Evolutionary conservation across 2,797 vertebrate species (phyloP).

Genomic region (Chanos chanos): DNA sequence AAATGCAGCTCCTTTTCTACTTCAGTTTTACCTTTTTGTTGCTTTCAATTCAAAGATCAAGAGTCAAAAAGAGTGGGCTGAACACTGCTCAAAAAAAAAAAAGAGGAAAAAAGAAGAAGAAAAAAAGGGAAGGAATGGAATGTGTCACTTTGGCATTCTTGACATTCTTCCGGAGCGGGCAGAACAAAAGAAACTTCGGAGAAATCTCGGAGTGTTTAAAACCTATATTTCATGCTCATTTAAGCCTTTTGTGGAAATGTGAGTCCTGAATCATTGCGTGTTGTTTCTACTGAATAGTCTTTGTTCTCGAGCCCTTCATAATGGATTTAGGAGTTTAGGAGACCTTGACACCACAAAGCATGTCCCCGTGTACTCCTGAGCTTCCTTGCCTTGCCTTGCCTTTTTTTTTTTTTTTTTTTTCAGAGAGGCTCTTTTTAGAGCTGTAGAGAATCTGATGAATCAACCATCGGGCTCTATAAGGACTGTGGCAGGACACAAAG

Average conservation of each 20-base stretch:
- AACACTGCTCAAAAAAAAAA: no score
- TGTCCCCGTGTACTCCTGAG: conserved; percentile 45
- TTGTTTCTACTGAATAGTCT: conserved; percentile 12
- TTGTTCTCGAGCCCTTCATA: conserved; percentile 46
- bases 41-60: no score
- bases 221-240: conserved; percentile 37
- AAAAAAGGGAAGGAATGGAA: not conserved
- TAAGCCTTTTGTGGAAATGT: conserved; percentile 37
- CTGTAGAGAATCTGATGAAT: conserved; percentile 29
- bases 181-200: not conserved
- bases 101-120: not conserved
- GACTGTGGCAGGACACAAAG: conserved; percentile 22
- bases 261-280: conserved; percentile 18
- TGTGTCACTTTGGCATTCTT: not conserved
- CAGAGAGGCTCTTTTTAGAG: conserved; percentile 37
- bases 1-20: no score
- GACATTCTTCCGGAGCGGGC: not conserved
- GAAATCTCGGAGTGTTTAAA: conserved; percentile 3
- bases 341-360: conserved; percentile 44
- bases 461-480: conserved; percentile 34
- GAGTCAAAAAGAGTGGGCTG: no score
- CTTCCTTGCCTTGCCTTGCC: conserved; percentile 38
- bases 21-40: no score
- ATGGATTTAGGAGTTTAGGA: conserved; percentile 40
- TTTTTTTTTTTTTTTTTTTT: no score